Base-by-base conservation (phyloP, 2,888 invertebrate species). In the Barypeithes pellucidus region DNA sequence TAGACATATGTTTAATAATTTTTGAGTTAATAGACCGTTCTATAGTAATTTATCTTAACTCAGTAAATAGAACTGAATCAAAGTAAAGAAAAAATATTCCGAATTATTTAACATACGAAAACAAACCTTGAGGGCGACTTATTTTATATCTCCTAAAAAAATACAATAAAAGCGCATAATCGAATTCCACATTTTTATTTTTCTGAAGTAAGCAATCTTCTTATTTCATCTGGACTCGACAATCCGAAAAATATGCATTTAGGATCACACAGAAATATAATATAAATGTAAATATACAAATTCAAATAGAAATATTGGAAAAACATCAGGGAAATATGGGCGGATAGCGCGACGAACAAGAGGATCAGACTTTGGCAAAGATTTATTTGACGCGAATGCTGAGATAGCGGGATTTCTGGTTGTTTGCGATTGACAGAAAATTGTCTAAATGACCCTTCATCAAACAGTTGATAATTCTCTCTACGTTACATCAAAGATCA, bases 211-310 rank as follows among this genome's bases (percentile, higher is more conserved):
- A 62, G 45, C 45, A 59, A 67, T 59, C 59, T 67, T 67, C 67
- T 67, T 59, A 59, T 57, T 59, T 57, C 52, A 52, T 50, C 72
- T 72, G 72, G 60, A 60, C 52, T 52, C 67, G 72, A 72, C 72
- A 67, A 72, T 62, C 68, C 68, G 68, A 47, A 36, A 73, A 73
- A 73, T 68, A 60, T 68, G 61, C 68, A 73, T 47, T 68, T 68
- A 62, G 63, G 63, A 60, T 73, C 65, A 73, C 73, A 73, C 50
- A 65, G 68, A 65, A 52, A 57, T 61, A 69, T 69, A 73, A 73
- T 73, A 73, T 69, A 73, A 73, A 73, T 73, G 73, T 73, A 73
- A 73, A 73, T 73, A 73, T 36, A 69, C 22, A 63, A 57, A 73
- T 63, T 39, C 24, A 68, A 57, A 57, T 54, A 59, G 62, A 52